Evolutionary conservation across 64 coral and sea anemone genomes (phyloP), one percentile per base, ranked within the genome.

Genomic region (Stichodactyla helianthus): DNA sequence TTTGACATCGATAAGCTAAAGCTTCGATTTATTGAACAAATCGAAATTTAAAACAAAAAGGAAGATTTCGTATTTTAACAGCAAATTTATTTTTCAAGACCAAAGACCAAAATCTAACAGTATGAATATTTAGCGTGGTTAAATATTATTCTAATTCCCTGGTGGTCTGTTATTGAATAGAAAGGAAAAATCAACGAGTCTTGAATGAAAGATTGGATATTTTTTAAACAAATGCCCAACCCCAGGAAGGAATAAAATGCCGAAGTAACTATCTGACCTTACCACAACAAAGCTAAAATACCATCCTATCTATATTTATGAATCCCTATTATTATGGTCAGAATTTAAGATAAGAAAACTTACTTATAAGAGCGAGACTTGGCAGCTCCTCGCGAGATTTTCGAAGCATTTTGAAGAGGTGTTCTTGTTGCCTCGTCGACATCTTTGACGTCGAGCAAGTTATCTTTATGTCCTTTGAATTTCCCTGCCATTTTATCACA

Each of bases 311-410:
- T 81, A 52, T 51, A 54, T 81, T 3, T 20, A 81, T 54, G 52
- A 51, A 81, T 52, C 19, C 35, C 19, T 51, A 52, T 54, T 52
- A 52, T 53, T 54, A 81, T 20, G 16, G 78, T 53, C 14, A 81
- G 51, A 50, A 62, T 54, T 58, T 28, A 18, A 86, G 82, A 54
- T 27, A 27, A 59, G 77, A 68, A 91, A 86, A 61, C 76, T 51
- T 82, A 92, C 90, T 86, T 92, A 57, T 92, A 92, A 52, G 90
- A 92, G 71, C 90, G 77, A 70, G 90, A 92, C 63, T 92, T 92
- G 10, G 85, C 90, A 22, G 84, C 79, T 20, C 84, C 68, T 31
- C 90, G 84, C 79, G 85, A 70, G 20, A 92, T 22, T 56, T 84
- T 84, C 9, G 83, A 84, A 17, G 83, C 83, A 84, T 84, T 84